Conservation (phyloP, 2,888 invertebrate genomes). For the Zaprionus bogoriensis region DNA sequence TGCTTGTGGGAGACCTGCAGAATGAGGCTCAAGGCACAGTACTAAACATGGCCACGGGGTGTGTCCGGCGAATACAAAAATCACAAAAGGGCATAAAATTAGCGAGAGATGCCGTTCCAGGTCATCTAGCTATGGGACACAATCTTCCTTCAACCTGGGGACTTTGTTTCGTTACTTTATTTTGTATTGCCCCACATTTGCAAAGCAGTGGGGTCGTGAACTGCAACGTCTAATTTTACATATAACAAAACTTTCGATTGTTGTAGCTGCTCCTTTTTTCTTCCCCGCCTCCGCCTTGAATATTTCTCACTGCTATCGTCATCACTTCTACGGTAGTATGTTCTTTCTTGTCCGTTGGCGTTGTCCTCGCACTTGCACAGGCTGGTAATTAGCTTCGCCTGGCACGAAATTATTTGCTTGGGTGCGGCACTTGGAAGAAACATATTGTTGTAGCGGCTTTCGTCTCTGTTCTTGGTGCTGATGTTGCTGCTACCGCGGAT, state of each 20-base stretch:
- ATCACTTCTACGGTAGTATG: slow-evolving; percentile 11
- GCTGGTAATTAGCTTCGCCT: slow-evolving; percentile 72
- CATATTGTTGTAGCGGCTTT: slow-evolving; percentile 61
- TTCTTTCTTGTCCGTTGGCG: no score
- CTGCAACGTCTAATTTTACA: slow-evolving; percentile 57
- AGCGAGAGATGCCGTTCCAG: slow-evolving; percentile 58
- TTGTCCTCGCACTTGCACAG: slow-evolving; percentile 71
- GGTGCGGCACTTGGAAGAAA: slow-evolving; percentile 52
- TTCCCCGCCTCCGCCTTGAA: slow-evolving; percentile 59
- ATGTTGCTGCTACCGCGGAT: not conserved
- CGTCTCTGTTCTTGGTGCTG: slow-evolving; percentile 1
- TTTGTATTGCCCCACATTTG: slow-evolving; percentile 58
- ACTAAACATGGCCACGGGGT: slow-evolving; percentile 73
- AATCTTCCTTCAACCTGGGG: slow-evolving; percentile 8
- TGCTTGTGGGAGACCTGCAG: slow-evolving; percentile 27
- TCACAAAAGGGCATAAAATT: slow-evolving; percentile 78
- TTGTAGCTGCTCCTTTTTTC: slow-evolving; percentile 40
- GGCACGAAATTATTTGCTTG: slow-evolving; percentile 69
- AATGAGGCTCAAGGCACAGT: slow-evolving; percentile 29
- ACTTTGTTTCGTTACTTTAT: slow-evolving; percentile 64
- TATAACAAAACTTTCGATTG: slow-evolving; percentile 71
- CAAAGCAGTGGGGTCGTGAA: not conserved
- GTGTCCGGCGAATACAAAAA: slow-evolving; percentile 73
- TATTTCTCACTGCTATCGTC: slow-evolving; percentile 60
- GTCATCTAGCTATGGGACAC: slow-evolving; percentile 31